phyloP scores from a whole-genome alignment of 2,797 vertebrate genomes.

The Spinibarbus caldwelli region DNA sequence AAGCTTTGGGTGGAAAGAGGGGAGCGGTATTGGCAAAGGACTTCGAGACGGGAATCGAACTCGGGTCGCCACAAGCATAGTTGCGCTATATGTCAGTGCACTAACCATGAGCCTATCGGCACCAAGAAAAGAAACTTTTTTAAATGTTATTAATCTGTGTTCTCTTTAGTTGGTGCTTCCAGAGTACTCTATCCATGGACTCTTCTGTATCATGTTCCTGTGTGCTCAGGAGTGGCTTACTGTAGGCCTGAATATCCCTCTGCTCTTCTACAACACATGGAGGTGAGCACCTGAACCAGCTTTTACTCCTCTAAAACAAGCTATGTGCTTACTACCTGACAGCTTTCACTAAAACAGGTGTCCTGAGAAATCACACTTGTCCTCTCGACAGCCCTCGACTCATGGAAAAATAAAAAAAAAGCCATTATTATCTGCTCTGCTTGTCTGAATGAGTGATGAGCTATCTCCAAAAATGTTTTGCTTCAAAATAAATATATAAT shows the following conservation, averaged over 20 bases:
- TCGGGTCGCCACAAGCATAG: too few relatives aligned
- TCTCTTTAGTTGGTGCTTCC: constrained; percentile 90
- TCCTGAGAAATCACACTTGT: not conserved
- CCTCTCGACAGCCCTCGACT: not conserved
- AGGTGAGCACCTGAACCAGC: constrained; percentile 80
- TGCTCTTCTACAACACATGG: constrained; percentile 98
- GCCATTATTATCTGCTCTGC: too few relatives aligned
- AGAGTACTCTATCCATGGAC: constrained; percentile 95
- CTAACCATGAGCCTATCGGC: too few relatives aligned
- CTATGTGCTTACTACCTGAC: not conserved
- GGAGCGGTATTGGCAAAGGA: too few relatives aligned
- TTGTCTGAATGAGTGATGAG: not conserved
- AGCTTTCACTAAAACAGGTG: not conserved
- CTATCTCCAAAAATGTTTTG: not conserved
- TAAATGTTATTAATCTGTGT: constrained; percentile 48
- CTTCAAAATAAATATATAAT: not conserved
- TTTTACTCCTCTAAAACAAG: not conserved
- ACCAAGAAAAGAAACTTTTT: not conserved
- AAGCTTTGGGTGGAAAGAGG: too few relatives aligned
- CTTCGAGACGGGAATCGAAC: too few relatives aligned
- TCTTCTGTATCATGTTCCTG: constrained; percentile 99
- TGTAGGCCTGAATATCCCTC: constrained; percentile 91
- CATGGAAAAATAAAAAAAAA: not conserved
- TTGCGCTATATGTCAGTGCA: too few relatives aligned
- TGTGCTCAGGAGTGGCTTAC: constrained; percentile 98